A percentile compares a stretch with the other conserved stretches of the same genome.
phyloP scores from a whole-genome alignment of 2,113 vertebrate species.

The Paramisgurnus dabryanus region DNA sequence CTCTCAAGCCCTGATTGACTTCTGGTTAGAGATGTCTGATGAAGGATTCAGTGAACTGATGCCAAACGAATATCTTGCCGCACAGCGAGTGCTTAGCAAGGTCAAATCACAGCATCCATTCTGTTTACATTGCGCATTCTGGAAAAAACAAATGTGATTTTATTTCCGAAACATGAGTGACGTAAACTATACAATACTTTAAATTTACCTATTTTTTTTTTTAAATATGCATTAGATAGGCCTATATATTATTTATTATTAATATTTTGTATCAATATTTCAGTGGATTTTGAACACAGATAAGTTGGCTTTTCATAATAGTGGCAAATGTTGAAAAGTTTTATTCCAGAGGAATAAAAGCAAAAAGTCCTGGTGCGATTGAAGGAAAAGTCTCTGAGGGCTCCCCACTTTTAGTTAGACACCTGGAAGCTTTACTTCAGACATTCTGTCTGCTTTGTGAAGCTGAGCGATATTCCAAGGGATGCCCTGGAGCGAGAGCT shows the following conservation, averaged over 20 bases:
- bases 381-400: slow-evolving; percentile 28
- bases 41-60: slow-evolving; percentile 58
- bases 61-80: slow-evolving; percentile 55
- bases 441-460: slow-evolving; percentile 54
- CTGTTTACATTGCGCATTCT: slow-evolving; percentile 29
- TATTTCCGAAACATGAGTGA: no score
- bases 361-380: background rate
- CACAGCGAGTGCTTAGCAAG: slow-evolving; percentile 52
- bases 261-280: no score
- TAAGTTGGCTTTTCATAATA: background rate
- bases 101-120: slow-evolving; percentile 53
- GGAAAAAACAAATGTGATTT: no score
- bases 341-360: slow-evolving; percentile 20
- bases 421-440: slow-evolving; percentile 66
- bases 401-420: slow-evolving; percentile 52
- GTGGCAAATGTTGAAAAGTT: slow-evolving; percentile 1
- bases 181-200: no score
- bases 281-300: background rate
- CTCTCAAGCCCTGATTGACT: slow-evolving; percentile 59
- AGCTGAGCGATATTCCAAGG: slow-evolving; percentile 64
- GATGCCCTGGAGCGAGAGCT: slow-evolving; percentile 65
- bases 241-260: no score
- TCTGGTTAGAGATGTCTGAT: slow-evolving; percentile 56
- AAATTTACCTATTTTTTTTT: no score
- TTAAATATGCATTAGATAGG: no score